These are phyloP conservation scores for Melipona quadrifasciata DNA, from an alignment of 1,140 invertebrate species.

Conservation along the genomic window DNA sequence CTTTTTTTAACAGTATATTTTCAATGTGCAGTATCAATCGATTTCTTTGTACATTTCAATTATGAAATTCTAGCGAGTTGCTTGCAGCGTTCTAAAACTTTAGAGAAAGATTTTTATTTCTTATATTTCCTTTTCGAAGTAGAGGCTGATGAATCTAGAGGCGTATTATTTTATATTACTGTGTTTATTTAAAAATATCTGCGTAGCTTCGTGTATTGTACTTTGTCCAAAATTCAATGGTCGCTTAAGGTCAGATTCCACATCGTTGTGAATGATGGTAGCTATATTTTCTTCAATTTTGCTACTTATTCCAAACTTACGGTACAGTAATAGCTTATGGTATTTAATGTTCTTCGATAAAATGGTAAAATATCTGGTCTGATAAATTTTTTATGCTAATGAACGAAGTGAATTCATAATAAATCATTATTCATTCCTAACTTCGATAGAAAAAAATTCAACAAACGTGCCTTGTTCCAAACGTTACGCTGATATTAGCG, in stretches of 20 bases:
- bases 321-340: no score
- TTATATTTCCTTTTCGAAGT: background rate
- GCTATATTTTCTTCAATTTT: background rate
- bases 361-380: background rate
- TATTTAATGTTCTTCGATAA: background rate
- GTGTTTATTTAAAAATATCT: background rate
- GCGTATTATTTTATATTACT: background rate
- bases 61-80: no score
- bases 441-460: background rate
- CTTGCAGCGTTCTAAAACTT: no score
- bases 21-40: no score
- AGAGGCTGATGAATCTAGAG: background rate
- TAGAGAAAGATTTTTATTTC: no score
- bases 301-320: background rate
- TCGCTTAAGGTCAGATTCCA: background rate
- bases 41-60: no score
- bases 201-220: background rate
- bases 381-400: background rate
- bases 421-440: background rate
- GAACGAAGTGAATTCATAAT: background rate
- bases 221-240: conserved; percentile 7
- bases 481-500: background rate
- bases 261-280: background rate
- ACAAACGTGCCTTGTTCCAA: background rate
- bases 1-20: no score